Percentiles rank a stretch among this genome's conserved stretches.
These are phyloP conservation scores for Stenopsyche tienmushanensis DNA, from an alignment of 1,140 invertebrate species.

Conservation along the genomic window DNA sequence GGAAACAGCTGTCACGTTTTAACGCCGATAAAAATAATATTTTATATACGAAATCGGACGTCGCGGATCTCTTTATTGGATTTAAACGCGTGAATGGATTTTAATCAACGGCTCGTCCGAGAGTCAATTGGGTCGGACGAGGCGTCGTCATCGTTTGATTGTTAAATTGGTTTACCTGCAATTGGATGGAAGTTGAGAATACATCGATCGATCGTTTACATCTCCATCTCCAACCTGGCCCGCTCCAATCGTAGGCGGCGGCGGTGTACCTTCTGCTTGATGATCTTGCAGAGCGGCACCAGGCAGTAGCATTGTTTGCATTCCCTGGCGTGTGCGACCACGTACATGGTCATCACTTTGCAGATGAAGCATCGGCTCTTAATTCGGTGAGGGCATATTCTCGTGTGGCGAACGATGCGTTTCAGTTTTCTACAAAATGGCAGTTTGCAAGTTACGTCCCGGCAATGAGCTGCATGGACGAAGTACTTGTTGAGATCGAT, in stretches of 20 bases:
- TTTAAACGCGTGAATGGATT: too few relatives aligned
- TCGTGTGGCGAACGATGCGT: constrained; percentile 94
- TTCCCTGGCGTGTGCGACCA: constrained; percentile 98
- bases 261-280: constrained; percentile 95
- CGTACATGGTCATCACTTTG: constrained; percentile 96
- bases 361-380: constrained; percentile 97
- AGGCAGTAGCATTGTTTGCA: constrained; percentile 95
- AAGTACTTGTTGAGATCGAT: constrained; percentile 96
- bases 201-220: too few relatives aligned
- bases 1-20: too few relatives aligned
- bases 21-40: too few relatives aligned
- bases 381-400: constrained; percentile 92
- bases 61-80: too few relatives aligned
- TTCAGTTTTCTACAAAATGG: constrained; percentile 99
- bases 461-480: constrained; percentile 96
- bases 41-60: too few relatives aligned
- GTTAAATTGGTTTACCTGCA: too few relatives aligned
- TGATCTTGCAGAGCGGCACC: constrained; percentile 97
- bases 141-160: too few relatives aligned
- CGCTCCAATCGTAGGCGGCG: constrained; percentile 95
- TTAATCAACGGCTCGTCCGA: too few relatives aligned
- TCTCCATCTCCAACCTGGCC: too few relatives aligned
- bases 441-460: constrained; percentile 96
- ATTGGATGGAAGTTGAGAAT: too few relatives aligned
- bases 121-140: too few relatives aligned